Evolutionary conservation across 2,113 vertebrate genomes (phyloP).

Genomic region (Sorex araneus): DNA sequence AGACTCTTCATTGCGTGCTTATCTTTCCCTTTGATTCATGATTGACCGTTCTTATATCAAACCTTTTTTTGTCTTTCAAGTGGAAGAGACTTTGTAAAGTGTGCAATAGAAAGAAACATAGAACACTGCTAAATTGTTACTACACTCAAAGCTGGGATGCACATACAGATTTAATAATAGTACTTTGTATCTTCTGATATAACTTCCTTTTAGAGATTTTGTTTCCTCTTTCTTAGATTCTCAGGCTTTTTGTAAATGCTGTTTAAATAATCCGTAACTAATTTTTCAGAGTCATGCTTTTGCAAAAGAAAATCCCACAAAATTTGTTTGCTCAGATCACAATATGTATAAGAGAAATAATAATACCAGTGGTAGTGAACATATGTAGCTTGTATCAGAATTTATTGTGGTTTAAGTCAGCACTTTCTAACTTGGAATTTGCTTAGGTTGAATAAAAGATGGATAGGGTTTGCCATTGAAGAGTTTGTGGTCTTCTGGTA

Average conservation of each 20-base stretch:
- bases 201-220: slow-evolving; percentile 67
- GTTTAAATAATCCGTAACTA: slow-evolving; percentile 63
- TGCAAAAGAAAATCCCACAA: slow-evolving; percentile 7
- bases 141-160: slow-evolving; percentile 52
- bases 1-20: slow-evolving; percentile 68
- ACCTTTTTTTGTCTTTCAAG: slow-evolving; percentile 75
- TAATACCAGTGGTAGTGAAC: slow-evolving; percentile 31
- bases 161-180: slow-evolving; percentile 67
- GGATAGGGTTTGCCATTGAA: neutral
- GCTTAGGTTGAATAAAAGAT: neutral
- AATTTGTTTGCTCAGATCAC: slow-evolving; percentile 27
- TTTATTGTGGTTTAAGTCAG: slow-evolving; percentile 15
- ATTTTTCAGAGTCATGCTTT: slow-evolving; percentile 61
- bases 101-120: slow-evolving; percentile 52
- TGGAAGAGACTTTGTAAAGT: slow-evolving; percentile 44
- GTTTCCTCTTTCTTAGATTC: slow-evolving; percentile 63
- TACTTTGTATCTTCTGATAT: slow-evolving; percentile 71
- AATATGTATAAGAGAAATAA: slow-evolving; percentile 54
- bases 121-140: slow-evolving; percentile 75
- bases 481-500: neutral
- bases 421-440: neutral
- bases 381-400: neutral
- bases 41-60: slow-evolving; percentile 76
- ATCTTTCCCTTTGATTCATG: slow-evolving; percentile 78
- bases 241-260: slow-evolving; percentile 45